Base-by-base conservation (phyloP, 2,113 vertebrate genomes). In the Peromyscus californicus region DNA sequence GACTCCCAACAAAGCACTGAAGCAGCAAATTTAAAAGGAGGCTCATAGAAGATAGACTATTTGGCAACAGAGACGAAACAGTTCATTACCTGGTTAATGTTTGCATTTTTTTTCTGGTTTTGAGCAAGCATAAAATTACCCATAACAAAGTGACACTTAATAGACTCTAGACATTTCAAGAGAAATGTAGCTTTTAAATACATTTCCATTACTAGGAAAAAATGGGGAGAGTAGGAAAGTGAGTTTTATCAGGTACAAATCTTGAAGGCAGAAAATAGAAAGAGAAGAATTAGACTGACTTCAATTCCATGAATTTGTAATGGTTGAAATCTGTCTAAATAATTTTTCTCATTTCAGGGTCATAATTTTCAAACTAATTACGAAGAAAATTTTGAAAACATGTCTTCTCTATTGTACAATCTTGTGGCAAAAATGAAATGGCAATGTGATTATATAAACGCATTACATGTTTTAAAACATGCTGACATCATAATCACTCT, bases 21-120 rank as follows among this genome's bases (percentile, higher is more conserved):
- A 98, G 97, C 97, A 97, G 97, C 90, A 98, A 97, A 98, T 98
- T 97, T 97, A 97, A 93, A 97, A 98, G 96, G 96, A 98, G 94
- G 91, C 82, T 96, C 94, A 97, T 96, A 95, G 97, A 97, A 98
- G 84, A 67, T 42, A 96, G 96, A 80, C 74, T 93, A 85, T 98
- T 95, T 95, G 97, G 97, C 96, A 97, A 95, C 63, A 95, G 82
- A 95, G 95, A 97, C 97, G 97, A 98, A 98, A 96, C 96, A 98
- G 96, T 93, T 98, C 97, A 97, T 98, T 98, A 98, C 96, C 95
- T 97, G 90, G 95, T 80, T 97, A 98, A 98, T 97, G 96, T 96
- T 95, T 97, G 93, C 85, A 95, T 98, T 96, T 51, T 51, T 51
- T 97, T 97, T 95, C 94, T 96, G 74, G 92, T 96, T 94, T 98